phyloP scores from a whole-genome alignment of 2,888 invertebrate species.

The Argyresthia albistria region DNA sequence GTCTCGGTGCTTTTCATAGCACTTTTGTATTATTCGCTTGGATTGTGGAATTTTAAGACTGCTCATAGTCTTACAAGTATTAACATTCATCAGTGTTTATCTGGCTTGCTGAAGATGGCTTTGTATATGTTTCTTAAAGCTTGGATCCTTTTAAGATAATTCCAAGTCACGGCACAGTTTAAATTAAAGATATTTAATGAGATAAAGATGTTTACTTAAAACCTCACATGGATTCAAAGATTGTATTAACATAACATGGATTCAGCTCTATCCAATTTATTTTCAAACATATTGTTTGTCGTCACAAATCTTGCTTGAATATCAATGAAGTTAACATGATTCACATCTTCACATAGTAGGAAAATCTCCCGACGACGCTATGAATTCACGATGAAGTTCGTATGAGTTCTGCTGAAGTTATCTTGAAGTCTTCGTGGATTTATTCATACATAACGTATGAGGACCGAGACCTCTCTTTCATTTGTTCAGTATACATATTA shows the following conservation, averaged over 20 bases:
- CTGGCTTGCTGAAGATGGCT: too few species aligned
- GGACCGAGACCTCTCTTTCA: background rate
- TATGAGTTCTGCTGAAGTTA: conserved; percentile 14
- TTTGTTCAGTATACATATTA: background rate
- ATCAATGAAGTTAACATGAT: too few species aligned
- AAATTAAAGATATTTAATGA: too few species aligned
- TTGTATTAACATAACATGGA: background rate
- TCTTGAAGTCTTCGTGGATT: background rate
- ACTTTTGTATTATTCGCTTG: background rate
- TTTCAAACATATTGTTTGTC: too few species aligned
- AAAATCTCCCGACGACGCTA: conserved; percentile 8
- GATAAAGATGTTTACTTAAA: background rate
- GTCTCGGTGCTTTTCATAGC: conserved; percentile 16
- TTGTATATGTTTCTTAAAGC: too few species aligned
- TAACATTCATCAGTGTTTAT: too few species aligned
- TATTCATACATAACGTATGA: background rate
- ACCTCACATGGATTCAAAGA: background rate
- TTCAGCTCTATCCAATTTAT: too few species aligned
- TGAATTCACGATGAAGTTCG: conserved; percentile 32
- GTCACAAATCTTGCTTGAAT: too few species aligned
- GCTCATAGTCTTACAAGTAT: background rate
- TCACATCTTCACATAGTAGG: background rate
- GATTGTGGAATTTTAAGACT: background rate
- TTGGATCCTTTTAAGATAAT: too few species aligned
- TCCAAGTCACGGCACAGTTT: too few species aligned